phyloP scores from a whole-genome alignment of 2,797 vertebrate species.

The Hydrolagus colliei region DNA sequence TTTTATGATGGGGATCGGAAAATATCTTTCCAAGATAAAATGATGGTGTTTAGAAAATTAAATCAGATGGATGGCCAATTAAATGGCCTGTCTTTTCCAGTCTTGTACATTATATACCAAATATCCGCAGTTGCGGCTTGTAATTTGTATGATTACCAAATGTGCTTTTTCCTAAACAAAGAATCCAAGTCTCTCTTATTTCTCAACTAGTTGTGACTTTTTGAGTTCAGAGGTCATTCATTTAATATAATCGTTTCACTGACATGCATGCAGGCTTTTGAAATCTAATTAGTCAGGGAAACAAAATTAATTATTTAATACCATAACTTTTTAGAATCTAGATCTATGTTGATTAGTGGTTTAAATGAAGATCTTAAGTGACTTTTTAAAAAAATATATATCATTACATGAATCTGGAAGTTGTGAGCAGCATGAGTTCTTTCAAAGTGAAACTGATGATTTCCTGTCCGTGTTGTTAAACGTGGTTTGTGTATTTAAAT shows the following conservation, averaged over 20 bases:
- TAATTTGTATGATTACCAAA: too few relatives aligned
- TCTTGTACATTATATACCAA: too few relatives aligned
- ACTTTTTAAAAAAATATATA: slow-evolving; percentile 1
- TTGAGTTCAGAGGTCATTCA: slow-evolving; percentile 8
- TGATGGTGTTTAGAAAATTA: too few relatives aligned
- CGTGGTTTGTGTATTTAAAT: not conserved
- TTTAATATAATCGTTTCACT: not conserved
- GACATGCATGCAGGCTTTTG: slow-evolving; percentile 4
- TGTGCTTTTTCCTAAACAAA: too few relatives aligned
- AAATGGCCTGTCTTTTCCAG: too few relatives aligned
- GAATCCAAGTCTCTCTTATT: not conserved
- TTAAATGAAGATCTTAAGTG: slow-evolving; percentile 31
- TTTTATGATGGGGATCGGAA: too few relatives aligned
- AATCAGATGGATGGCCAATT: too few relatives aligned
- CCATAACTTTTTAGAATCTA: slow-evolving; percentile 22
- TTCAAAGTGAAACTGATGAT: slow-evolving; percentile 21
- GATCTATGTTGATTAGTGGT: slow-evolving; percentile 29
- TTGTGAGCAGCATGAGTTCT: slow-evolving; percentile 14
- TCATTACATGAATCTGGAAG: slow-evolving; percentile 16
- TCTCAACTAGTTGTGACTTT: not conserved
- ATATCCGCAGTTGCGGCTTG: too few relatives aligned
- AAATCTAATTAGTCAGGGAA: slow-evolving; percentile 25
- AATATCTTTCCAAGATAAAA: too few relatives aligned
- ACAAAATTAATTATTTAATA: slow-evolving; percentile 28
- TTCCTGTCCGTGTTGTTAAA: slow-evolving; percentile 14